Percentiles rank a stretch among this genome's conserved stretches.
Evolutionary conservation across 2,797 vertebrate genomes (phyloP).

Genomic region (Peromyscus nudipes): DNA sequence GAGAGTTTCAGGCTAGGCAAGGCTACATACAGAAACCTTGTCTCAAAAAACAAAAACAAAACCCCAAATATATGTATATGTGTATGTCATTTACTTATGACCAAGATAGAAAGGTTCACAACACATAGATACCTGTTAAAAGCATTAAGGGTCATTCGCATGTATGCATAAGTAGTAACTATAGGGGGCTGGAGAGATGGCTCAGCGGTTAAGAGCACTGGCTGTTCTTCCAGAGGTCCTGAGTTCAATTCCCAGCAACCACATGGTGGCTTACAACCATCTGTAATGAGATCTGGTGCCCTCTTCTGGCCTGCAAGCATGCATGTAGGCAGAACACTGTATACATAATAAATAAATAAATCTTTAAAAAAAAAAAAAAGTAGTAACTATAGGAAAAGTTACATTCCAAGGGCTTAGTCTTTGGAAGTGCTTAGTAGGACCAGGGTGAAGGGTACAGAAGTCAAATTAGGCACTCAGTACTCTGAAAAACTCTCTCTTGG

Average conservation of each 20-base stretch:
- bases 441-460: not conserved
- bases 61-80: not conserved
- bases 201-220: no score
- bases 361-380: no score
- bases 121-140: not conserved
- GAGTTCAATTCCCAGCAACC: no score
- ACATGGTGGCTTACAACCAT: no score
- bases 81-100: slow-evolving; percentile 12
- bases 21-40: not conserved
- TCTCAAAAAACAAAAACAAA: not conserved
- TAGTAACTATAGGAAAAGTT: not conserved
- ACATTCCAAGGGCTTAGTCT: not conserved
- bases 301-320: no score
- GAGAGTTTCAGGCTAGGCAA: not conserved
- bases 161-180: not conserved
- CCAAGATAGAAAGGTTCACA: slow-evolving; percentile 45
- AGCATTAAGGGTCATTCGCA: not conserved
- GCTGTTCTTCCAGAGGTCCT: no score
- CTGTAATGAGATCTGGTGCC: no score
- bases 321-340: no score
- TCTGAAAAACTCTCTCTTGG: not conserved
- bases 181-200: no score
- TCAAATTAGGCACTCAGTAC: not conserved
- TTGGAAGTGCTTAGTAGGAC: not conserved
- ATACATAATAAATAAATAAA: no score